A percentile compares a stretch with the other conserved stretches of the same genome.
Evolutionary conservation across 2,113 vertebrate genomes (phyloP).

Genomic region (Lepisosteus osseus): DNA sequence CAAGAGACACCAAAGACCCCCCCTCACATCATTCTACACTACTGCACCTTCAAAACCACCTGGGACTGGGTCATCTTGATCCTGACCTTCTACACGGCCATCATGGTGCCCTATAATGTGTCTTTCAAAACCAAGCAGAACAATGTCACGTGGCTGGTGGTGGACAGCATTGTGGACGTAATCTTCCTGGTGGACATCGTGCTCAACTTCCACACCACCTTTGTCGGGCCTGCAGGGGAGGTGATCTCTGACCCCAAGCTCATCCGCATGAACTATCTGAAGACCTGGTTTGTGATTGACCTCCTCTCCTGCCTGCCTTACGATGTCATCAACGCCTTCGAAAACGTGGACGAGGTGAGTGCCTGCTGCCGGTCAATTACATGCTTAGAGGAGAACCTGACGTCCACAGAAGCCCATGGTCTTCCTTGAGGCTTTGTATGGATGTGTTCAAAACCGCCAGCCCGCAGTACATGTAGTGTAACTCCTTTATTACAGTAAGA

Average conservation of each 20-base stretch:
- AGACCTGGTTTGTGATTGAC: conserved; percentile 98
- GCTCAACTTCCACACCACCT: conserved; percentile 96
- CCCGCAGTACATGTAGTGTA: too few relatives aligned
- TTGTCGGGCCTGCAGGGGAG: conserved; percentile 91
- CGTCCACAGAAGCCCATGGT: too few relatives aligned
- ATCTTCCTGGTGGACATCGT: conserved; percentile 97
- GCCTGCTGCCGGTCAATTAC: neutral
- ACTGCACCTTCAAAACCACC: conserved; percentile 95
- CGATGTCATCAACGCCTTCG: conserved; percentile 97
- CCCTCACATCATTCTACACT: conserved; percentile 94
- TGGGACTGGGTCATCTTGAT: conserved; percentile 99
- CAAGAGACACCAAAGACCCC: conserved; percentile 97
- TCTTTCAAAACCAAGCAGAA: conserved; percentile 98
- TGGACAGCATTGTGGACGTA: conserved; percentile 95
- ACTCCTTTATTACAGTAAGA: too few relatives aligned
- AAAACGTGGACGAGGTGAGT: conserved; percentile 97
- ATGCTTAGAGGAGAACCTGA: too few relatives aligned
- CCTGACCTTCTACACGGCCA: conserved; percentile 96
- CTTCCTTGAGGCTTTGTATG: too few relatives aligned
- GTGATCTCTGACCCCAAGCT: conserved; percentile 95
- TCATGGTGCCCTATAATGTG: conserved; percentile 96
- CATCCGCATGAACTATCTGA: conserved; percentile 96
- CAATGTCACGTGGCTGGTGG: conserved; percentile 94
- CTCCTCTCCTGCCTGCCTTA: conserved; percentile 93
- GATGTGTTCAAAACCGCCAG: too few relatives aligned